phyloP scores from a whole-genome alignment of 2,113 vertebrate species.

The Aphelocoma coerulescens region DNA sequence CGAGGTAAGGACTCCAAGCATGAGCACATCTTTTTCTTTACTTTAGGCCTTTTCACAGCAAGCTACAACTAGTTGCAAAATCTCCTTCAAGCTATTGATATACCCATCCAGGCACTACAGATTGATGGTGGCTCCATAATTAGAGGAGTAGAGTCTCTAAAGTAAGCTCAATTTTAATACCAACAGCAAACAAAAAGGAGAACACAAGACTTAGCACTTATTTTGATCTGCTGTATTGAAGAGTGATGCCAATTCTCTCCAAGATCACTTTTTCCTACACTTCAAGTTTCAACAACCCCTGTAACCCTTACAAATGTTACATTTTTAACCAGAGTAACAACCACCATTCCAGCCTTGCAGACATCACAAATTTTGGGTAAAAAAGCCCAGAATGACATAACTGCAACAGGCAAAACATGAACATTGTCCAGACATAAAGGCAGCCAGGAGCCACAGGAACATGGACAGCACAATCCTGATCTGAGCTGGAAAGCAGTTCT shows the following conservation, averaged over 20 bases:
- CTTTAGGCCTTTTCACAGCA: background rate
- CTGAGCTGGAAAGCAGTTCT: background rate
- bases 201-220: background rate
- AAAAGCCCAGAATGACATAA: background rate
- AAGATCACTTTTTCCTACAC: background rate
- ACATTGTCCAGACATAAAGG: background rate
- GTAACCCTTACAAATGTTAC: background rate
- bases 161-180: background rate
- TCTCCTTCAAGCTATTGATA: background rate
- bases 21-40: background rate
- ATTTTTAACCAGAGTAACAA: background rate
- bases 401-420: background rate
- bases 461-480: background rate
- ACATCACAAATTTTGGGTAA: background rate
- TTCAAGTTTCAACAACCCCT: background rate
- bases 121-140: background rate
- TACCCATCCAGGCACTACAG: background rate
- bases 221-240: background rate
- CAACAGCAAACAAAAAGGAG: background rate
- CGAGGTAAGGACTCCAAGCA: background rate
- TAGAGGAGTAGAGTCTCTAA: background rate
- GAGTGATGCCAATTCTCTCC: accelerated
- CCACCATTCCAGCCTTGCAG: background rate
- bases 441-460: background rate
- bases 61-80: background rate